Evolutionary conservation across 2,888 invertebrate genomes (phyloP).

Genomic region (Cremastinae sp.): DNA sequence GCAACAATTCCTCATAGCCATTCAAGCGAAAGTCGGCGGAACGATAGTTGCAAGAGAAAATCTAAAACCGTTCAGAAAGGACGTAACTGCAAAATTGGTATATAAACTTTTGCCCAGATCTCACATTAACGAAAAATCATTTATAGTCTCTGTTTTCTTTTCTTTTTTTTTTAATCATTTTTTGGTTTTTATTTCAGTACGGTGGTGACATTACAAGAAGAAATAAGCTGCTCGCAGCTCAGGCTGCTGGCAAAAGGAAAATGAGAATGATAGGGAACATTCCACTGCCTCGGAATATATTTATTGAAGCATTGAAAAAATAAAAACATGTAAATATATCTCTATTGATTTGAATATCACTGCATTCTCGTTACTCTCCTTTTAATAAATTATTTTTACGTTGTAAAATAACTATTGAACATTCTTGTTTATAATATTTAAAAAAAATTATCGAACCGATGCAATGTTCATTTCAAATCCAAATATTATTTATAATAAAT

Average conservation of each 20-base stretch:
- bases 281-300: slow-evolving; percentile 94
- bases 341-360: too few species aligned
- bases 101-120: too few species aligned
- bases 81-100: slow-evolving; percentile 96
- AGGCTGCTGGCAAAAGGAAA: slow-evolving; percentile 96
- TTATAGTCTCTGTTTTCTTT: slow-evolving; percentile 6
- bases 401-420: too few species aligned
- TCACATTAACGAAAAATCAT: too few species aligned
- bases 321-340: slow-evolving; percentile 76
- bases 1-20: slow-evolving; percentile 88
- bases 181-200: slow-evolving; percentile 83
- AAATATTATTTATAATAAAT: too few species aligned
- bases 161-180: background rate
- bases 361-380: too few species aligned
- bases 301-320: slow-evolving; percentile 93
- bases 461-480: too few species aligned
- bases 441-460: too few species aligned
- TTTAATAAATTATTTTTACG: too few species aligned
- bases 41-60: slow-evolving; percentile 93
- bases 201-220: slow-evolving; percentile 95
- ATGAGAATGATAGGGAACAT: slow-evolving; percentile 96
- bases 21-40: slow-evolving; percentile 91
- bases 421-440: too few species aligned
- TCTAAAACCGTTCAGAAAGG: slow-evolving; percentile 93
- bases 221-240: slow-evolving; percentile 93